Base-by-base conservation (phyloP, 1,140 invertebrate genomes). In the Achatina immaculata region DNA sequence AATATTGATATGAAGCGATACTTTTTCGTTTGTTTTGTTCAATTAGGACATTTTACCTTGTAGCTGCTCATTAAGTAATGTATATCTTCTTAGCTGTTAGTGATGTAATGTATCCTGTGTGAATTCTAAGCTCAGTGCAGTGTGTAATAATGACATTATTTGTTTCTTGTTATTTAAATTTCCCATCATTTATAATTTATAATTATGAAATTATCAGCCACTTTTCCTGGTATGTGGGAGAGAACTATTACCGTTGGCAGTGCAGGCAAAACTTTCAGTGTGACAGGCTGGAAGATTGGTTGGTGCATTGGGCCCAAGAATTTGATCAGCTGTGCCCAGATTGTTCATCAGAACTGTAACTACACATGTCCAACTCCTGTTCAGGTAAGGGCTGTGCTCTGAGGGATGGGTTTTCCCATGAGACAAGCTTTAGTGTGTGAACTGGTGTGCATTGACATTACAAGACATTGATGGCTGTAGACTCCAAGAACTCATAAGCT, bases 251-350 rank as follows among this genome's bases (percentile, higher is more conserved):
- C 98, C 0, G 95, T 99, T 86, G 97, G 98, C 0, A 99, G 97
- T 69, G 98, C 97, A 0, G 98, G 98, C 0, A 99, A 99, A 93
- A 97, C 97, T 0, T 99, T 99, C 91, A 97, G 96, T 84, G 96
- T 97, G 6, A 99, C 98, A 7, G 98, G 98, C 21, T 92, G 91
- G 88, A 90, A 93, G 93, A 94, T 95, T 11, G 98, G 98, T n/a
- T 99, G 98, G 98, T 96, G 95, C 0, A 96, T 99, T 90, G 91
- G 88, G 24, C 91, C 91, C 6, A 82, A 82, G 34, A 31, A 89
- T 71, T 86, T 92, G 0, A 84, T 91, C 6, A 45, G 82, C 48
- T 81, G 98, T 85, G 90, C 97, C 34, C 94, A 95, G 90, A 93
- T 96, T 76, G 94, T 99, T 21, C 98, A 99, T 92, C 97, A 99